These are phyloP conservation scores for Archips xylosteana DNA, from an alignment of 2,888 invertebrate species.

Conservation along the genomic window DNA sequence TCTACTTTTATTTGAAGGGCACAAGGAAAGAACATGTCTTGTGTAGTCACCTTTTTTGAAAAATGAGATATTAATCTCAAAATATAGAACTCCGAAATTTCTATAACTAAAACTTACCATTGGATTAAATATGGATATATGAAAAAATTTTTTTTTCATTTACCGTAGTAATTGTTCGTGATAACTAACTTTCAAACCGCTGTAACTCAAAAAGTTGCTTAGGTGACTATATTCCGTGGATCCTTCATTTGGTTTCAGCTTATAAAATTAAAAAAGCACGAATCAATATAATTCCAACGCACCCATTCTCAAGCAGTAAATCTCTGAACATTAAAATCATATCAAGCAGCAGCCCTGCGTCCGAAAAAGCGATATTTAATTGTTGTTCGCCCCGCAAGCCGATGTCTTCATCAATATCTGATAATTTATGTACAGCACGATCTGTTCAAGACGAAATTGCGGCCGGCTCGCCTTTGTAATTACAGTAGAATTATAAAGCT, in stretches of 20 bases:
- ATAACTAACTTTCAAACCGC: no score
- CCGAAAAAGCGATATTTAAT: slow-evolving; percentile 61
- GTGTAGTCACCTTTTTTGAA: no score
- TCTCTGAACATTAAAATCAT: slow-evolving; percentile 35
- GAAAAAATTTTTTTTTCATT: no score
- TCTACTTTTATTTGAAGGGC: no score
- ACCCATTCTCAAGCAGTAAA: slow-evolving; percentile 16
- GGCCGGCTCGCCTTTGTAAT: slow-evolving; percentile 87
- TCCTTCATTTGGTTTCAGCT: neutral
- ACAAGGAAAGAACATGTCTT: no score
- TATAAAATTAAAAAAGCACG: neutral
- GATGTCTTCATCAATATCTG: slow-evolving; percentile 86
- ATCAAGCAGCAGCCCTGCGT: slow-evolving; percentile 47
- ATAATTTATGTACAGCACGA: slow-evolving; percentile 85
- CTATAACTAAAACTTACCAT: no score
- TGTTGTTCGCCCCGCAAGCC: slow-evolving; percentile 72
- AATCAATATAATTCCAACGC: slow-evolving; percentile 17
- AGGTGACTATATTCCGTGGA: no score
- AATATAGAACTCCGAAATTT: no score
- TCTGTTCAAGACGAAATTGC: slow-evolving; percentile 85
- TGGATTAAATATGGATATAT: no score
- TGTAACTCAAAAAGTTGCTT: no score
- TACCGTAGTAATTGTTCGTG: no score
- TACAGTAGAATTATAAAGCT: slow-evolving; percentile 84
- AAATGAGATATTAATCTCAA: no score